phyloP scores from a whole-genome alignment of 1,140 invertebrate genomes.

The Phortica variegata region DNA sequence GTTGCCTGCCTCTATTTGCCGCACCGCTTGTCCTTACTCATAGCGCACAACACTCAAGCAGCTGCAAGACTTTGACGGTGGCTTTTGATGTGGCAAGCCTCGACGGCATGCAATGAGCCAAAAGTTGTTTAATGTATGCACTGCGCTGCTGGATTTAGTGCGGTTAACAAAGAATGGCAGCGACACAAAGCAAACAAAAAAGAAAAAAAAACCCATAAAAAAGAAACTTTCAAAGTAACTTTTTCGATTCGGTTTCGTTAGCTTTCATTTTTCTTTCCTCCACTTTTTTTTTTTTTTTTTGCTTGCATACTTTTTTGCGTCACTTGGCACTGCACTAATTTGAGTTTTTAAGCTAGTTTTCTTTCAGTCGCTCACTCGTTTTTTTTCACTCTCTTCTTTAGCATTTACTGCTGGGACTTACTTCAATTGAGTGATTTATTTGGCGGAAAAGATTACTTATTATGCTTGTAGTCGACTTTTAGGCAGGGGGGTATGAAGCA shows the following conservation, averaged over 20 bases:
- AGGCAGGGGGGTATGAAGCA: slow-evolving; percentile 14
- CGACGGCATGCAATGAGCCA: slow-evolving; percentile 49
- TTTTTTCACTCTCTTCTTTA: slow-evolving; percentile 4
- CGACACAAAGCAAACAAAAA: too few species aligned
- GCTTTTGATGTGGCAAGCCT: not conserved
- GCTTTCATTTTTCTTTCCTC: slow-evolving; percentile 49
- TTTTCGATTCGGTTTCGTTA: slow-evolving; percentile 30
- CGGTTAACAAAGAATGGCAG: slow-evolving; percentile 48
- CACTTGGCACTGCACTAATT: slow-evolving; percentile 40
- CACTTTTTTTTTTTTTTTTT: slow-evolving; percentile 33
- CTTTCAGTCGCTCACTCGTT: slow-evolving; percentile 8
- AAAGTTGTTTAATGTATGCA: slow-evolving; percentile 57
- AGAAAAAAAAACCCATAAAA: too few species aligned
- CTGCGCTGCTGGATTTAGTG: slow-evolving; percentile 22
- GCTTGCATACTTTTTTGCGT: slow-evolving; percentile 50
- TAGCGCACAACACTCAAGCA: not conserved
- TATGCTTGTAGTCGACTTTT: slow-evolving; percentile 24
- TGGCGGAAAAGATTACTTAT: slow-evolving; percentile 56
- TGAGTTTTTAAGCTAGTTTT: slow-evolving; percentile 12
- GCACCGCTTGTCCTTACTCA: slow-evolving; percentile 33
- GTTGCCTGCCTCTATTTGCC: slow-evolving; percentile 50
- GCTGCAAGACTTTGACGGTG: not conserved
- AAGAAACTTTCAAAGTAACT: slow-evolving; percentile 45
- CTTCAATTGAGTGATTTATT: slow-evolving; percentile 54
- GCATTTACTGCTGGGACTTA: too few species aligned